These are phyloP conservation scores for Nesogale talazaci DNA, from an alignment of 2,113 vertebrate genomes.

Conservation along the genomic window DNA sequence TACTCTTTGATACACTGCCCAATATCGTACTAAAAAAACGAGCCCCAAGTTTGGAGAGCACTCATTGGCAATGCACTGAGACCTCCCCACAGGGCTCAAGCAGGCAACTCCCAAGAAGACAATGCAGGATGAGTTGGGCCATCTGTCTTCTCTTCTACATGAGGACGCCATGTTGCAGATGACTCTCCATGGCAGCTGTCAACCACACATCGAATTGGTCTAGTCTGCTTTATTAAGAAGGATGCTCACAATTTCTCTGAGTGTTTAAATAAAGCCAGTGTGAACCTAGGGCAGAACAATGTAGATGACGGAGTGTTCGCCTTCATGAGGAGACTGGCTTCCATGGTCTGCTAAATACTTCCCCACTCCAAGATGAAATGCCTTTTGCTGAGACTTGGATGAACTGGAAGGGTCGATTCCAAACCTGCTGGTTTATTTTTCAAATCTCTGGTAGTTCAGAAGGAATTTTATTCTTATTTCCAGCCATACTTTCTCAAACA, in stretches of 20 bases:
- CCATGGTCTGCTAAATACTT: background rate
- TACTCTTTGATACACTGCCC: background rate
- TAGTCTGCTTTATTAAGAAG: background rate
- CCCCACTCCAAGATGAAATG: background rate
- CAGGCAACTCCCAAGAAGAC: background rate
- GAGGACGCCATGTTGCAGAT: no score
- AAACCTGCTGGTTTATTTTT: constrained; percentile 45
- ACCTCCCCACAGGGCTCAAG: background rate
- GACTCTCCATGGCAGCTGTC: background rate
- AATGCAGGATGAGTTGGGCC: background rate
- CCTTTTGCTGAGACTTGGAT: constrained; percentile 11
- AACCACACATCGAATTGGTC: background rate
- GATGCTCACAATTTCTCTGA: background rate
- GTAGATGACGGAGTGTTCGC: background rate
- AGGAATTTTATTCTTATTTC: constrained; percentile 57
- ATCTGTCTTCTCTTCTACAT: background rate
- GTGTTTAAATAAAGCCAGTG: no score
- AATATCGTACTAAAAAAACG: background rate
- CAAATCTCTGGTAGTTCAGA: constrained; percentile 51
- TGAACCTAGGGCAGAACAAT: background rate
- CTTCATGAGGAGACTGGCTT: background rate
- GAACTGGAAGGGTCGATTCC: constrained; percentile 5
- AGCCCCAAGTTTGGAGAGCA: background rate
- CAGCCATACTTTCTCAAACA: constrained; percentile 55
- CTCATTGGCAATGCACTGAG: background rate